phyloP scores from a whole-genome alignment of 2,113 vertebrate genomes.

The Oryzias javanicus region DNA sequence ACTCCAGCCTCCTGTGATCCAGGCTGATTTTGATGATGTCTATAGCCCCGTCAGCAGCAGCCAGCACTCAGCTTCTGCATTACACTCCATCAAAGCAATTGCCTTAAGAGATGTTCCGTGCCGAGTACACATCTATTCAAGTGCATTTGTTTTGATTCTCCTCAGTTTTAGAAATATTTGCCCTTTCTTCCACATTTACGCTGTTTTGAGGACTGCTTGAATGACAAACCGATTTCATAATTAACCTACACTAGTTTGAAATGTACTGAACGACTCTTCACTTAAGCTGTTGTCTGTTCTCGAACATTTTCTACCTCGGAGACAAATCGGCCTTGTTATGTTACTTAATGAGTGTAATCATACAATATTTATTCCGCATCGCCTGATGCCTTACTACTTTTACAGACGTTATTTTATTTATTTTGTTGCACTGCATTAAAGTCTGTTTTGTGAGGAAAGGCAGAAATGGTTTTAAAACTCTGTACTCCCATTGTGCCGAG shows the following conservation, averaged over 20 bases:
- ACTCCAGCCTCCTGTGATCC: conserved; percentile 45
- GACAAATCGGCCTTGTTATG: conserved; percentile 58
- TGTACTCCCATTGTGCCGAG: conserved; percentile 16
- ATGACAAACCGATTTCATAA: conserved; percentile 14
- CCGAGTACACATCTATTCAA: conserved; percentile 67
- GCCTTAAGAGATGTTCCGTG: conserved; percentile 71
- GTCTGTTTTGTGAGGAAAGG: conserved; percentile 29
- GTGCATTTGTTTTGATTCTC: conserved; percentile 57
- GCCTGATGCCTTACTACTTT: conserved; percentile 73
- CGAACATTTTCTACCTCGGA: conserved; percentile 76
- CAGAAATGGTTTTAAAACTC: conserved; percentile 8
- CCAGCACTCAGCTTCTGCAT: conserved; percentile 29
- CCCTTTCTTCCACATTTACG: conserved; percentile 23
- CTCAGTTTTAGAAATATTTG: conserved; percentile 55
- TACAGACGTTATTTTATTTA: conserved; percentile 42
- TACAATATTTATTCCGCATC: conserved; percentile 65
- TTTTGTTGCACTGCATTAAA: conserved; percentile 30
- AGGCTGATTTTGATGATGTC: conserved; percentile 44
- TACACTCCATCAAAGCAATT: conserved; percentile 55
- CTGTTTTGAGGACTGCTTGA: conserved; percentile 31
- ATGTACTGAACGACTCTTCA: conserved; percentile 37
- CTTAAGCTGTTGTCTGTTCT: conserved; percentile 55
- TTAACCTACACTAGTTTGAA: conserved; percentile 25
- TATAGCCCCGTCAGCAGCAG: conserved; percentile 27
- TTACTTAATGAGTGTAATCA: conserved; percentile 43